A percentile compares a stretch with the other conserved stretches of the same genome.
These are phyloP conservation scores for silkworm (Bombyx mori) DNA, from an alignment of 1,140 invertebrate species.

Conservation along the genomic window DNA sequence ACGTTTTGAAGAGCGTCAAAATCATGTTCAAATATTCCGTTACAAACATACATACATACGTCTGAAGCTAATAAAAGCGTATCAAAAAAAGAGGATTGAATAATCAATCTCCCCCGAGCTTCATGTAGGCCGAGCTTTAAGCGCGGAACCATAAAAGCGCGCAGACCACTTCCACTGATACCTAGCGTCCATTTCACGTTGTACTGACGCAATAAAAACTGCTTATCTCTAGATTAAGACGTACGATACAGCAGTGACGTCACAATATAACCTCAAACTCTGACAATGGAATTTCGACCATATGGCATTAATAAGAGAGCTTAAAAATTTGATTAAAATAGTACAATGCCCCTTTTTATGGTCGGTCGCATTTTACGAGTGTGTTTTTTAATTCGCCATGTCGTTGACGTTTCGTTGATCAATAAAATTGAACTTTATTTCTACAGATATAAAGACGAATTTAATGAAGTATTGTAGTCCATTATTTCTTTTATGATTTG, in stretches of 20 bases:
- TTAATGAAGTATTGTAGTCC: background rate
- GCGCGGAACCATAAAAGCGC: too few species aligned
- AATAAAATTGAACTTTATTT: background rate
- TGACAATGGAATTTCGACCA: background rate
- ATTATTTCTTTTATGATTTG: background rate
- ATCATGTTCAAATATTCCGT: too few species aligned
- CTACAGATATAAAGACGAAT: background rate
- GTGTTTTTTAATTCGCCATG: background rate
- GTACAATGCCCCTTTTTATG: background rate
- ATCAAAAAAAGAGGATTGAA: too few species aligned
- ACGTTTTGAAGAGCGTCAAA: too few species aligned
- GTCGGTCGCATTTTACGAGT: background rate
- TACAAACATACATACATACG: too few species aligned
- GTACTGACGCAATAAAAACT: conserved; percentile 3
- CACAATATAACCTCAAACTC: background rate
- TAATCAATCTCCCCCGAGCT: too few species aligned
- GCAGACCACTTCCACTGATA: conserved; percentile 3
- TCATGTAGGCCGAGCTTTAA: too few species aligned
- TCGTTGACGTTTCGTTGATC: background rate
- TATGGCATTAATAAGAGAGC: background rate
- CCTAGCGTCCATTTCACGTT: conserved; percentile 1
- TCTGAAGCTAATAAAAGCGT: too few species aligned
- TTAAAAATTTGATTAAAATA: background rate
- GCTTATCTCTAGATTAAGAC: conserved; percentile 3
- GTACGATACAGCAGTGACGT: conserved; percentile 3